Evolutionary conservation across 1,140 invertebrate species (phyloP), one percentile per base, ranked within the genome.

Genomic region (Neuroterus valhalla): DNA sequence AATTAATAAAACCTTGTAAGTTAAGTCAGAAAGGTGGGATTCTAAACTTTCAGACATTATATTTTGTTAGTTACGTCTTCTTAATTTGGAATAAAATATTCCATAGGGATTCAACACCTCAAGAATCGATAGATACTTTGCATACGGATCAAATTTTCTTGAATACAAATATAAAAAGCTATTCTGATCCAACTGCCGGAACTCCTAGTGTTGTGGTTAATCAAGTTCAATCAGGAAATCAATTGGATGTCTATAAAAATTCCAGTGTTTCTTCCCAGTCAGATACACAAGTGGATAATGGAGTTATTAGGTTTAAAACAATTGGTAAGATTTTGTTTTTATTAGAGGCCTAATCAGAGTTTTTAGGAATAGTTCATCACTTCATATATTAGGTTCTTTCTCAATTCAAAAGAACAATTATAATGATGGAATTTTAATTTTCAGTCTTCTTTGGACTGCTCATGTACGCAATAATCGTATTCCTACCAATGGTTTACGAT

Each of bases 1-100:
- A 68, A 88, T 88, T 5, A 88, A 88, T 70, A 80, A 81, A 26
- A 80, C 74, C 43, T 77, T 87, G 84, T 85, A 80, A 80, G 80
- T 80, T 21, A 52, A 67, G 46, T 67, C 67, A 46, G 17, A 69
- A 44, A 44, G 55, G 26, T 52, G 19, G 43, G 10, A 21, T 31
- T 26, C 26, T 31, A 23, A 23, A 12, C 14, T 55, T 55, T 26
- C 21, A 52, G 17, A 19, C 2, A 52, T 52, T 52, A 10, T 52
- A 19, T 50, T 31, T 31, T 31, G 31, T 3, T 31, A 1, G 31
- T 31, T 5, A 31, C 4, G 5, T 31, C 8, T 31, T 31, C 8
- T 38, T 6, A 8, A 38, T 10, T 38, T 8, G 10, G 31, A 8
- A 38, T 38, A 38, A 8, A 31, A 26, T 31, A 45, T 50, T 31